phyloP scores from a whole-genome alignment of 2,888 invertebrate genomes.

The Lottia gigantea region DNA sequence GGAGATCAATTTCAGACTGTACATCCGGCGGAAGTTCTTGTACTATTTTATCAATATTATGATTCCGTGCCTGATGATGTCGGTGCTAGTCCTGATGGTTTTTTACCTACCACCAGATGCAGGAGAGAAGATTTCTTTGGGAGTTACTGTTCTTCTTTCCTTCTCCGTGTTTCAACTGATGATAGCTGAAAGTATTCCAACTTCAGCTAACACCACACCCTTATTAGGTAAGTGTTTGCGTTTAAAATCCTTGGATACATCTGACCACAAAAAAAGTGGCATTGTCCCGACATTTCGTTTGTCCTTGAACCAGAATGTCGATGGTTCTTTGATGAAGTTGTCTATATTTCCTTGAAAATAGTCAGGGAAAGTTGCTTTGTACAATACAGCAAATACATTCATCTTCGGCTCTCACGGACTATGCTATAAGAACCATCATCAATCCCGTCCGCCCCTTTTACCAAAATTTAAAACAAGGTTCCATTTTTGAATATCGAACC shows the following conservation, averaged over 20 bases:
- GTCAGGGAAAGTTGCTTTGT: too few species aligned
- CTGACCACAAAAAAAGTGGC: too few species aligned
- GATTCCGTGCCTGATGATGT: constrained; percentile 54
- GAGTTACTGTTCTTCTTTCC: constrained; percentile 57
- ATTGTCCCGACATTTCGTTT: too few species aligned
- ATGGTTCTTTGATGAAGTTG: too few species aligned
- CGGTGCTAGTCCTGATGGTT: constrained; percentile 50
- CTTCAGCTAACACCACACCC: constrained; percentile 48
- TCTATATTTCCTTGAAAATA: too few species aligned
- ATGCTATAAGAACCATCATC: too few species aligned
- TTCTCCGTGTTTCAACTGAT: constrained; percentile 58
- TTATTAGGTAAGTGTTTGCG: constrained; percentile 43
- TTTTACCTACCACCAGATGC: constrained; percentile 58
- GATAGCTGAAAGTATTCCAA: constrained; percentile 57
- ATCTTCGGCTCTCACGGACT: too few species aligned
- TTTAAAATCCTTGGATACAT: too few species aligned
- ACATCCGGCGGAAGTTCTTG: constrained; percentile 39
- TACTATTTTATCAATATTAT: constrained; percentile 56
- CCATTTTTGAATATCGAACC: neutral
- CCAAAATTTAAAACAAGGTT: too few species aligned
- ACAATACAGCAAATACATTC: too few species aligned
- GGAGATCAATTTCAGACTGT: constrained; percentile 27
- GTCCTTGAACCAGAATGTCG: too few species aligned
- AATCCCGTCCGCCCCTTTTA: too few species aligned
- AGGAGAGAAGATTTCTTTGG: constrained; percentile 57